A percentile compares a stretch with the other conserved stretches of the same genome.
Conservation (phyloP, 2,888 invertebrate genomes). For the Philereme transversata region DNA sequence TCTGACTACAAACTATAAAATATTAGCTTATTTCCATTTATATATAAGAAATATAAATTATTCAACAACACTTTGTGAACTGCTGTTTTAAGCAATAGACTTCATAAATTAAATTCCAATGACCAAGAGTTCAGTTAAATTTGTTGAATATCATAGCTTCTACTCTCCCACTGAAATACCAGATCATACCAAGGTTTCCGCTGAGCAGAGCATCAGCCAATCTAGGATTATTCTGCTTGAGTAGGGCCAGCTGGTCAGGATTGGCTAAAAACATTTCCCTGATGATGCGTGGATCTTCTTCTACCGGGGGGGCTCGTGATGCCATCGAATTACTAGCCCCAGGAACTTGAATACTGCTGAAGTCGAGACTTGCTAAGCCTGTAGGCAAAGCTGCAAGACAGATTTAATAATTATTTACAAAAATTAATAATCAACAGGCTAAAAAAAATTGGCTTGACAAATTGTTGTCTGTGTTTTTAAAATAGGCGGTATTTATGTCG, state of each 20-base stretch:
- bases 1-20: no score
- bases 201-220: constrained; percentile 95
- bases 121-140: no score
- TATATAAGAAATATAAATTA: no score
- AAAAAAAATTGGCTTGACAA: constrained; percentile 28
- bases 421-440: constrained; percentile 18
- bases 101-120: no score
- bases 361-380: constrained; percentile 88
- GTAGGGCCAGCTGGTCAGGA: constrained; percentile 94
- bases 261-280: constrained; percentile 94
- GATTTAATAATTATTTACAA: constrained; percentile 36
- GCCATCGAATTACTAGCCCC: constrained; percentile 70
- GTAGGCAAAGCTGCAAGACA: constrained; percentile 68
- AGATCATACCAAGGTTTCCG: constrained; percentile 88
- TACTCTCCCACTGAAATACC: not conserved
- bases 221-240: constrained; percentile 96
- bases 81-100: no score
- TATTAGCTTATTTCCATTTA: no score
- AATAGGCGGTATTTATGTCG: constrained; percentile 27
- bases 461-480: constrained; percentile 29
- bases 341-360: constrained; percentile 93
- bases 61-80: no score
- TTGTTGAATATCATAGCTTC: no score
- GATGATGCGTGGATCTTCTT: constrained; percentile 93
- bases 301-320: constrained; percentile 72